Percentiles rank a stretch among this genome's conserved stretches.
Conservation (phyloP, 2,797 vertebrate genomes). For the Gadopsis marmoratus region DNA sequence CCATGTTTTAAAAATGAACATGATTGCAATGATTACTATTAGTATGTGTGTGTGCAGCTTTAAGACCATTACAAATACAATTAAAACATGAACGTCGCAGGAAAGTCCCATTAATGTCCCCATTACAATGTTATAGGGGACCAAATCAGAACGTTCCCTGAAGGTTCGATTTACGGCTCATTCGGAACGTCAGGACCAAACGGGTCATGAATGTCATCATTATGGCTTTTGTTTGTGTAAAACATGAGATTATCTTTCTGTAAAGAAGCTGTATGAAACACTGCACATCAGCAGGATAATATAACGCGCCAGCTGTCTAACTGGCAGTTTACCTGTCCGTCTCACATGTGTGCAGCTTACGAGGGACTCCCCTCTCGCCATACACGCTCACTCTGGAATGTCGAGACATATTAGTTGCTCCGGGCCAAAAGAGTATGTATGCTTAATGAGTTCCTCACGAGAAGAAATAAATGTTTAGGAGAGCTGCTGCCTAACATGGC, state of each 20-base stretch:
- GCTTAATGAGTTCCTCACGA: constrained; percentile 67
- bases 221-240: constrained; percentile 12
- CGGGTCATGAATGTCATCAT: constrained; percentile 5
- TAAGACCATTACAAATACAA: no score
- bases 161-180: no score
- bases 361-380: constrained; percentile 49
- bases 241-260: neutral
- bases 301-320: constrained; percentile 28
- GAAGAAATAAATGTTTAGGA: constrained; percentile 73
- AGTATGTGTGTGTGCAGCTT: no score
- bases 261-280: neutral
- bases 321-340: constrained; percentile 35
- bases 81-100: no score
- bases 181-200: no score
- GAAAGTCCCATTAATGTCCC: no score
- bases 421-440: constrained; percentile 50
- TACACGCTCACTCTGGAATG: constrained; percentile 52
- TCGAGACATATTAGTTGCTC: constrained; percentile 55
- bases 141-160: no score
- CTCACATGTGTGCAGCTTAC: constrained; percentile 40
- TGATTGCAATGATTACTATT: no score
- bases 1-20: no score
- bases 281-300: constrained; percentile 10
- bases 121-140: no score
- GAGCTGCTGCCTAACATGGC: constrained; percentile 32